Base-by-base conservation (phyloP, 2,888 invertebrate genomes). In the Disparrhopalites patrizii region DNA sequence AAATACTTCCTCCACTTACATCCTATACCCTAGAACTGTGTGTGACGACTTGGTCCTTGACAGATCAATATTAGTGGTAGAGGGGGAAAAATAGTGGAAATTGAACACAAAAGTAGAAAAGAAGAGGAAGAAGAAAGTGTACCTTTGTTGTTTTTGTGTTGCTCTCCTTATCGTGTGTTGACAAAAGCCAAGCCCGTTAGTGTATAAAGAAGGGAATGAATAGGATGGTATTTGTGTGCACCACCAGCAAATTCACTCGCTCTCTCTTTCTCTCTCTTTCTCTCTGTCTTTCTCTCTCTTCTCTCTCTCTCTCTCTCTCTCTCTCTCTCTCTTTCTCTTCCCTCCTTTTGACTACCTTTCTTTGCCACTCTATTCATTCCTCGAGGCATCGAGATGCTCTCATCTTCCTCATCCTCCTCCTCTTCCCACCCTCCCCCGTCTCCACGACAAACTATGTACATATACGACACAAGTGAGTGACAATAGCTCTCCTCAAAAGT, bases 141-240 rank as follows among this genome's bases (percentile, higher is more conserved):
- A 66, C 65, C 66, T 69, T 70, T 72, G 70, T 72, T 69, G 69
- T 68, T 70, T 71, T 72, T 70, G 66, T 69, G 56, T 68, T 55
- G 23, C 40, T 62, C 51, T 30, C 28, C 43, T 54, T 56, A 56
- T 56, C 56, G 38, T 51, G 27, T 68, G 60, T 68, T 68, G 67
- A 68, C 67, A 68, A 68, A 63, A 60, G 67, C 43, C 38, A 38
- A 62, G 25, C 10, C 25, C 10, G 31, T 43, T 40, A 1, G 27
- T 31, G 43, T 43, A 47, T 10, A 18, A 23, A 23, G 23, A 20
- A n/a, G 8, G 47, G 47, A 47, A 23, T 47, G 18, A 47, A 47
- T 47, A 23, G 47, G 23, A 47, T 15, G 43, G n/a, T n/a, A n/a
- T n/a, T n/a, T n/a, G n/a, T n/a, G n/a, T n/a, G n/a, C n/a, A n/a